Conservation (phyloP, 2,113 vertebrate genomes). For the Semicossyphus pulcher region DNA sequence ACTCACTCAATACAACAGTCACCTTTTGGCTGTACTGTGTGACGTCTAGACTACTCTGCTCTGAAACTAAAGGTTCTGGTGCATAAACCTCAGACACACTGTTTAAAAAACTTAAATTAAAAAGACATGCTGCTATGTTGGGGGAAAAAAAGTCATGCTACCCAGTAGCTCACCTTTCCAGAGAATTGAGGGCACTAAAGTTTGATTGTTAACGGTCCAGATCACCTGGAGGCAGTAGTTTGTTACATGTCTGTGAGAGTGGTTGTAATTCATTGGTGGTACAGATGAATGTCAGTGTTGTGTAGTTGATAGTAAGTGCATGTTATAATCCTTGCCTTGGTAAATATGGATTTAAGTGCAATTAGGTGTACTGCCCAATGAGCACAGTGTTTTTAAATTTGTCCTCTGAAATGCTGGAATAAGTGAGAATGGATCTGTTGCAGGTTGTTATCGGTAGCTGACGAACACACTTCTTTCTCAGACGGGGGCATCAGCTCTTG, state of each 20-base stretch:
- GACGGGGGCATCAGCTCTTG: background rate
- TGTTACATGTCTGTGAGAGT: conserved; percentile 42
- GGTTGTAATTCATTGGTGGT: conserved; percentile 30
- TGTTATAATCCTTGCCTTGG: conserved; percentile 52
- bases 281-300: conserved; percentile 56
- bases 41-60: conserved; percentile 4
- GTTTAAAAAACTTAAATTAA: conserved; percentile 11
- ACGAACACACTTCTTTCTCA: conserved; percentile 21
- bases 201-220: conserved; percentile 22
- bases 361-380: conserved; percentile 53
- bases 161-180: conserved; percentile 11
- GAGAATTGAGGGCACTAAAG: background rate
- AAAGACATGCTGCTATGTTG: conserved; percentile 53
- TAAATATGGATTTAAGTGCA: conserved; percentile 69
- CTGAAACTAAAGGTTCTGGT: conserved; percentile 12
- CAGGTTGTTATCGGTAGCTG: conserved; percentile 26
- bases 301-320: conserved; percentile 50
- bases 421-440: conserved; percentile 27
- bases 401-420: conserved; percentile 25
- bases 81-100: conserved; percentile 7
- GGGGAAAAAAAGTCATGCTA: conserved; percentile 10
- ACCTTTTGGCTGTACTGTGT: conserved; percentile 3
- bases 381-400: conserved; percentile 45
- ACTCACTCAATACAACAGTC: background rate
- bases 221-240: conserved; percentile 13